Evolutionary conservation across 2,888 invertebrate species (phyloP), one percentile per base, ranked within the genome.

Genomic region (Geophilus truncorum): DNA sequence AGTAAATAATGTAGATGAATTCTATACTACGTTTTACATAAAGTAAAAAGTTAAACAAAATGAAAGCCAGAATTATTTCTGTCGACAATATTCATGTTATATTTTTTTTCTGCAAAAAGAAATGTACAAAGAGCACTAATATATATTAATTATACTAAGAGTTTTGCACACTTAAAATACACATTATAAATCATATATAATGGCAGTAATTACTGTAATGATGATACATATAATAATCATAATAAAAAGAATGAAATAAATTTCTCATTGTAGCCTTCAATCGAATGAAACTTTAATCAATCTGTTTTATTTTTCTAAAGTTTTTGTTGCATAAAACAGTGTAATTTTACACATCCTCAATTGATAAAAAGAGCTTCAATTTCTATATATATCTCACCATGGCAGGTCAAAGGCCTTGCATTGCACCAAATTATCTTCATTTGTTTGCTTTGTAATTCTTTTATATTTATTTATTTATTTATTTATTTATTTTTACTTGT

Each of bases 261-360:
- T 4, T 32, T 18, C 21, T 21, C 3, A 70, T 25, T 70, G 28
- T 70, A 28, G 15, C n/a, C 23, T 28, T 70, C 10, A 15, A 28
- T 12, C 25, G 25, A 10, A 70, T 25, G 10, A 12, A 70, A 28
- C 7, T 70, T 23, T 70, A 5, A 28, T 70, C 28, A 25, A 10
- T 4, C 9, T 70, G 7, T 70, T 25, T 10, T 18, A 51, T 51
- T 70, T 70, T 28, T 28, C 12, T 23, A 10, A 21, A 10, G 12
- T 70, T 70, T 28, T 70, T 70, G 9, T 12, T 70, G 5, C 1
- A 25, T 70, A n/a, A 25, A 25, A 28, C 70, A 70, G 10, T 70
- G 28, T 28, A 70, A 70, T 70, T 70, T 70, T 25, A 70, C 28
- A 70, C 28, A 70, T 70, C 70, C 70, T 70, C 25, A 70, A 70